Base-by-base conservation (phyloP, 1,140 invertebrate genomes). In the Diploscapter pachys region DNA sequence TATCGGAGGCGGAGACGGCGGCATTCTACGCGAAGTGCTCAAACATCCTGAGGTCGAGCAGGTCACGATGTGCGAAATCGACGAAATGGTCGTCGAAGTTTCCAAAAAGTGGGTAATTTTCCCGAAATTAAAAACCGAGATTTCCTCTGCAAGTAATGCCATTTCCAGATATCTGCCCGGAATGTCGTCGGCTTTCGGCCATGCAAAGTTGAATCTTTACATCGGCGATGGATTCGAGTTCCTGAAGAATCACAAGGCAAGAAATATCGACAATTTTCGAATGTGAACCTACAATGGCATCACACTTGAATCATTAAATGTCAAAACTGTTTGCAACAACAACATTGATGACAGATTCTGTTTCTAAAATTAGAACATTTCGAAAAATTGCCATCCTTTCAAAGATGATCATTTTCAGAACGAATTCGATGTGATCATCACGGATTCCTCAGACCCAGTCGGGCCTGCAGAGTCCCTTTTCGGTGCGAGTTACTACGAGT, bases 371-470 rank as follows among this genome's bases (percentile, higher is more conserved):
- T 31, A 31, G 31, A 31, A 31, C 0, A 31, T 31, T 31, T 31
- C 31, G 31, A 31, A 31, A 31, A 31, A 31, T 31, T 31, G 31
- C 31, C 31, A 31, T 31, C 31, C 31, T 31, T 31, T 31, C 31
- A 31, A 31, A 31, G 9, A 48, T 64, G 31, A 50, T 64, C 51
- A 6, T 6, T 13, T 64, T 64, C 63, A 64, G 64, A 89, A 90
- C 53, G 90, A 93, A 87, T 99, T 95, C 87, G 96, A 98, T 88
- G 92, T 99, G 50, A 96, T 99, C 70, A 97, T 99, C 55, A 99
- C 96, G 0, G 96, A 99, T 85, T 96, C 94, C 63, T 96, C 94
- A 53, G 96, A 98, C 88, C 96, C 95, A 11, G 89, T 96, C 57
- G 96, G 91, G 63, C 91, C 90, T 63, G 91, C 91, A 13, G 88